These are phyloP conservation scores for Dendrocincla tyrannina DNA, from an alignment of 2,797 vertebrate genomes.

Conservation along the genomic window DNA sequence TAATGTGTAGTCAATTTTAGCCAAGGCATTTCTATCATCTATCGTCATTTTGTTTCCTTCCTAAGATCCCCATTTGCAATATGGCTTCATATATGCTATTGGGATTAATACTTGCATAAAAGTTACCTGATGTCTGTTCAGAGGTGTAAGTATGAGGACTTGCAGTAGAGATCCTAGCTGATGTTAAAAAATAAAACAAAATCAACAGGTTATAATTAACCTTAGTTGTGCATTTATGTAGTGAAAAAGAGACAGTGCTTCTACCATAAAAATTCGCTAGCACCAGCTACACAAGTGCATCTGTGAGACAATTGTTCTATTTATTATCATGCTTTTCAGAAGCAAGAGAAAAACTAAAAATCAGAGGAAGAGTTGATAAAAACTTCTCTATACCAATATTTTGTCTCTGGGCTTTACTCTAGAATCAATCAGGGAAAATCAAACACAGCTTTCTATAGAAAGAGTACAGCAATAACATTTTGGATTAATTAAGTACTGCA, in stretches of 20 bases:
- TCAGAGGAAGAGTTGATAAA: not conserved
- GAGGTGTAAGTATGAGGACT: conserved; percentile 30
- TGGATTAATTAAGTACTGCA: not conserved
- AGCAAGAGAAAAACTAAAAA: not conserved
- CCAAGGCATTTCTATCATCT: not conserved
- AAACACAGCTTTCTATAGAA: not conserved
- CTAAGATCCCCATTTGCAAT: not conserved
- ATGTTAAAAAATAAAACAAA: conserved; percentile 58
- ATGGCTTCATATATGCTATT: not conserved
- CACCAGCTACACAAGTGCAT: not conserved
- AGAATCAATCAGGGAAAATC: not conserved
- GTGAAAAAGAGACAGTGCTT: not conserved
- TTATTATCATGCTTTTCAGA: not conserved
- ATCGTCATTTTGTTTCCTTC: not conserved
- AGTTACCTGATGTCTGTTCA: conserved; percentile 59
- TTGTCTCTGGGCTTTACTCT: not conserved
- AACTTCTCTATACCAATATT: not conserved
- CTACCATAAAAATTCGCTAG: not conserved
- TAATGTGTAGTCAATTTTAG: not conserved
- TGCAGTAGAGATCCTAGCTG: conserved; percentile 55
- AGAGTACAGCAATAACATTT: not conserved
- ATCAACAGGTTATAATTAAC: not conserved
- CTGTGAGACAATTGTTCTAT: not conserved
- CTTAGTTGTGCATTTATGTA: not conserved
- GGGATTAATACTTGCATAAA: not conserved